A percentile compares a stretch with the other conserved stretches of the same genome.
Evolutionary conservation across 2,113 vertebrate species (phyloP).

Genomic region (Coturnix japonica): DNA sequence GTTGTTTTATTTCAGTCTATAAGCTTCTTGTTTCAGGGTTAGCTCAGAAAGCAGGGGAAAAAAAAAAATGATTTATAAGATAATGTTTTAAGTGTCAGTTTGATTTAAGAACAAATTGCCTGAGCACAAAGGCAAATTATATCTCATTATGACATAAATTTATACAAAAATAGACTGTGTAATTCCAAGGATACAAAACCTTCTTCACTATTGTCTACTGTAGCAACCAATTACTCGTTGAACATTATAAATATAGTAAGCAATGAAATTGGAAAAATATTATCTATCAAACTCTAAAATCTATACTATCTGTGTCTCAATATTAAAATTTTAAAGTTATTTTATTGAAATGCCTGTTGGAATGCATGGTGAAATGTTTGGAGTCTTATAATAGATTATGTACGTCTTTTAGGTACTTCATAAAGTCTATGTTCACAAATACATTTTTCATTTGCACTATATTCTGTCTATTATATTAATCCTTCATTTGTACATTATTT

Average conservation of each 20-base stretch:
- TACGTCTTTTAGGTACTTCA: not conserved
- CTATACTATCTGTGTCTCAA: not conserved
- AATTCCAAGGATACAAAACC: not conserved
- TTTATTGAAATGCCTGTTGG: not conserved
- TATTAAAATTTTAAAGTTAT: not conserved
- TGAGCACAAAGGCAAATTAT: not conserved
- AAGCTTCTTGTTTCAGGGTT: not conserved
- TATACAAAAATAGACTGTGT: not conserved
- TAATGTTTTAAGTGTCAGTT: not conserved
- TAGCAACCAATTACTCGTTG: not conserved
- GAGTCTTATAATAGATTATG: not conserved
- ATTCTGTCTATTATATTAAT: not conserved
- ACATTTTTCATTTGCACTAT: not conserved
- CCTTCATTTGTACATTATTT: not conserved
- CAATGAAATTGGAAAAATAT: not conserved
- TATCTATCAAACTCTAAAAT: not conserved
- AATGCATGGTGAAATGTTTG: not conserved
- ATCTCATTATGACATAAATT: not conserved
- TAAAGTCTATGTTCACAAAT: not conserved
- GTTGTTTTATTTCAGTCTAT: not conserved
- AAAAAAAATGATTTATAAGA: not conserved
- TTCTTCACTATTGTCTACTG: not conserved
- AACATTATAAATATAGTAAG: not conserved
- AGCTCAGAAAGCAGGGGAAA: not conserved
- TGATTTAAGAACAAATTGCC: not conserved